phyloP scores from a whole-genome alignment of 1,140 invertebrate species.

The Diplogasteroides magnus region DNA sequence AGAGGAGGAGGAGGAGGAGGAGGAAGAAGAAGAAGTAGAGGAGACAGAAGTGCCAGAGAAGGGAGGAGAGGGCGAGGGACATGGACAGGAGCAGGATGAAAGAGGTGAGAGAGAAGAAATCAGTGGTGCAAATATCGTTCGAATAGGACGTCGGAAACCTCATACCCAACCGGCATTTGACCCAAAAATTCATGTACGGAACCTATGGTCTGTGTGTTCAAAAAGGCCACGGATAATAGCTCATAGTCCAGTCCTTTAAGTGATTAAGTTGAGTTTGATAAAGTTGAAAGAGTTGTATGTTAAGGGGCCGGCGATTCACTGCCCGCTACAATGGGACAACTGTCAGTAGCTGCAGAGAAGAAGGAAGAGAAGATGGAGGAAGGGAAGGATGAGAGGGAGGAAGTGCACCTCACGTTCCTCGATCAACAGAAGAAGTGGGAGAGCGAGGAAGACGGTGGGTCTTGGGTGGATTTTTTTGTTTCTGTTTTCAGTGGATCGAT shows the following conservation, averaged over 20 bases:
- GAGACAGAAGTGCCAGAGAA: constrained; percentile 34
- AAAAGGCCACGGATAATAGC: no score
- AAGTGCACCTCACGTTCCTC: constrained; percentile 9
- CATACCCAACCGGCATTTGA: no score
- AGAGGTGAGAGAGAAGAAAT: constrained; percentile 34
- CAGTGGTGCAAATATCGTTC: no score
- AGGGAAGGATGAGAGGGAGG: constrained; percentile 30
- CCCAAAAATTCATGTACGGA: no score
- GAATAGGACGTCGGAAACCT: no score
- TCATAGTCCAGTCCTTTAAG: no score
- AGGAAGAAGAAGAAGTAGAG: constrained; percentile 15
- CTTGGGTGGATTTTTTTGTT: background rate
- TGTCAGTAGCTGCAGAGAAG: no score
- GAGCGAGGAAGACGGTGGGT: background rate
- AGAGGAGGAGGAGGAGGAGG: constrained; percentile 10
- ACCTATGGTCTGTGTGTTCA: no score
- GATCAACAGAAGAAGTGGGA: constrained; percentile 5
- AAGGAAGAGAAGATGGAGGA: constrained; percentile 30
- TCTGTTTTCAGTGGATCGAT: background rate
- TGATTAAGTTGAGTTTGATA: no score
- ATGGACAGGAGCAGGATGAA: constrained; percentile 41
- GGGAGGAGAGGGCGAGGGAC: constrained; percentile 38
- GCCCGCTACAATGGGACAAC: no score
- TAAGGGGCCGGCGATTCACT: no score
- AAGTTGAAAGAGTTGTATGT: no score